Evolutionary conservation across 2,113 vertebrate genomes (phyloP).

Genomic region (Psephotus haematonotus): DNA sequence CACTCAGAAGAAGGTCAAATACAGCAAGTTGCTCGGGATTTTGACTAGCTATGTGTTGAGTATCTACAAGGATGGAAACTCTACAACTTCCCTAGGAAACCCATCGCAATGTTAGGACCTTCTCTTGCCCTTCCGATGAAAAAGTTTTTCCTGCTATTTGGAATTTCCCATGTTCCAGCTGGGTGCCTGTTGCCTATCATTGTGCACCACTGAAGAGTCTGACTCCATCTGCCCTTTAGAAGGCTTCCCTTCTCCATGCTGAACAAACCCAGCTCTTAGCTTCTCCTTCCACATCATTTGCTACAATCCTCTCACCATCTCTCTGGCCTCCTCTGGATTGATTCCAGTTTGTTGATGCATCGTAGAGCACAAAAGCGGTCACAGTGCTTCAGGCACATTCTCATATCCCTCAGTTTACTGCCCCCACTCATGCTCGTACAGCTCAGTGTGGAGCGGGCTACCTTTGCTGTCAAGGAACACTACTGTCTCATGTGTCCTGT

Average conservation of each 20-base stretch:
- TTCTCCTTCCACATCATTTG: background rate
- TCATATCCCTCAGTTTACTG: background rate
- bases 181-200: background rate
- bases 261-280: background rate
- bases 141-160: background rate
- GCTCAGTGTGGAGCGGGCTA: background rate
- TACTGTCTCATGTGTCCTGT: background rate
- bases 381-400: background rate
- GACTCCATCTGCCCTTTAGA: background rate
- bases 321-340: background rate
- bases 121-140: background rate
- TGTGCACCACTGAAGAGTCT: background rate
- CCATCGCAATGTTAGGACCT: background rate
- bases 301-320: background rate
- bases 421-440: background rate
- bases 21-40: background rate
- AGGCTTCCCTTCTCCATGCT: background rate
- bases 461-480: background rate
- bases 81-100: background rate
- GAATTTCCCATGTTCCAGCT: background rate
- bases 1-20: fast-evolving
- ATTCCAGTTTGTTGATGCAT: background rate
- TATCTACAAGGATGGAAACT: background rate
- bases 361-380: background rate
- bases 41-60: background rate